Evolutionary conservation across 2,113 vertebrate species (phyloP), one percentile per base, ranked within the genome.

Genomic region (Lichenostomus cassidix): DNA sequence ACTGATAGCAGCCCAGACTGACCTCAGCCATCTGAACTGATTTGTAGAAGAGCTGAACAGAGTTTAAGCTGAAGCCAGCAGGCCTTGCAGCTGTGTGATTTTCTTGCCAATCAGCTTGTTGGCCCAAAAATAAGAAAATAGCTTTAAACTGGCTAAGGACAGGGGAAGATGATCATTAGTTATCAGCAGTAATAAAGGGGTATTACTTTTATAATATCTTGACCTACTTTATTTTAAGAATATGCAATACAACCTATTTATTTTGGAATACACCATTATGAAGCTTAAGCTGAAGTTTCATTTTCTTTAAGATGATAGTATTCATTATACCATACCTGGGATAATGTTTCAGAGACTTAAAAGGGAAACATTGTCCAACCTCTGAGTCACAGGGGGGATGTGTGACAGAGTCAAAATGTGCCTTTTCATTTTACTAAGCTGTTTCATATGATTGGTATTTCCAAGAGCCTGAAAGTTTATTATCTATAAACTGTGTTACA

Each of bases 61-160:
- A 75, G 12, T 69, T 86, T 74, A 77, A 65, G 35, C 62, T 88
- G 82, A 91, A 95, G 52, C 63, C 58, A 89, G 17, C 24, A 83
- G 80, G 52, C 4, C 35, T 77, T 90, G 91, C 92, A 95, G 96
- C 77, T 95, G 77, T 70, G 67, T 47, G 31, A 4, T 91, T 92
- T 71, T 41, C 42, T 89, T 95, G 81, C 87, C 93, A 95, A 60
- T 79, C 58, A 79, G 41, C 12, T 28, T 63, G 16, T 89, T 92
- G 69, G 60, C n/a, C 37, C 50, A 69, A 86, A 89, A 75, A 89
- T 18, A 81, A 95, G 50, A 94, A 95, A 95, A 82, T 1, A 87
- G 4, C 62, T 56, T 76, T 87, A 44, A 87, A 83, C 37, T 73
- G 56, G 44, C 33, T 69, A 41, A 94, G 46, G 20, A 37, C 1